Percentiles rank a stretch among this genome's conserved stretches.
Conservation (phyloP, 2,113 vertebrate species). For the Eolophus roseicapilla region DNA sequence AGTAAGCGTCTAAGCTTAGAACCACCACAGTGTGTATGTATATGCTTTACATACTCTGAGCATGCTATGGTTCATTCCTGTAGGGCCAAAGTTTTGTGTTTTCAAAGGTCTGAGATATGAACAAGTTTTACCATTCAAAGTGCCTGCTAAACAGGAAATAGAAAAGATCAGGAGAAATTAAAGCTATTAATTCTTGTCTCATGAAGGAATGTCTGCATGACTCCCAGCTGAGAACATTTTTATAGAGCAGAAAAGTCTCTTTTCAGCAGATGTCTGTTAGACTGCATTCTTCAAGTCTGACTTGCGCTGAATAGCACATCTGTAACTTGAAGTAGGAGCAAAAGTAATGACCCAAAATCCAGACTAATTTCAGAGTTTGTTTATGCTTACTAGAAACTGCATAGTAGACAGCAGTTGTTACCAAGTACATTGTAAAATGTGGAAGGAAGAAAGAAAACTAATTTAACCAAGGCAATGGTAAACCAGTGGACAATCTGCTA, state of each 20-base stretch:
- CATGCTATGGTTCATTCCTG: background rate
- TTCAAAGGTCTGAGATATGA: background rate
- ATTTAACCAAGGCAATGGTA: background rate
- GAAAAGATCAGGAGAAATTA: background rate
- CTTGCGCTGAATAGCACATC: conserved; percentile 1
- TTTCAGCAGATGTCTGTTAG: background rate
- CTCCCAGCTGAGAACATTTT: conserved; percentile 4
- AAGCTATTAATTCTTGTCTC: background rate
- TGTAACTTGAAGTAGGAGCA: background rate
- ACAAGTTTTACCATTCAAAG: background rate
- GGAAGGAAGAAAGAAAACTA: background rate
- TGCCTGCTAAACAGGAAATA: conserved; percentile 1
- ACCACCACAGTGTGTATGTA: background rate
- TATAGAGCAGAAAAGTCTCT: background rate
- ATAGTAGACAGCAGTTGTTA: background rate
- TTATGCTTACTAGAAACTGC: background rate
- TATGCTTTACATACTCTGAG: background rate
- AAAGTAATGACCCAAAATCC: background rate
- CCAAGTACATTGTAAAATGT: background rate
- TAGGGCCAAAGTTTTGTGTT: background rate
- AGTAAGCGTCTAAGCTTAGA: background rate
- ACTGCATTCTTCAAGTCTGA: background rate
- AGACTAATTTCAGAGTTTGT: background rate
- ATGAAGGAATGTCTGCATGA: conserved; percentile 23
- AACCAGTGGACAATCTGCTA: background rate